Percentiles rank a stretch among this genome's conserved stretches.
These are phyloP conservation scores for Ondatra zibethicus DNA, from an alignment of 2,113 vertebrate genomes.

Conservation along the genomic window DNA sequence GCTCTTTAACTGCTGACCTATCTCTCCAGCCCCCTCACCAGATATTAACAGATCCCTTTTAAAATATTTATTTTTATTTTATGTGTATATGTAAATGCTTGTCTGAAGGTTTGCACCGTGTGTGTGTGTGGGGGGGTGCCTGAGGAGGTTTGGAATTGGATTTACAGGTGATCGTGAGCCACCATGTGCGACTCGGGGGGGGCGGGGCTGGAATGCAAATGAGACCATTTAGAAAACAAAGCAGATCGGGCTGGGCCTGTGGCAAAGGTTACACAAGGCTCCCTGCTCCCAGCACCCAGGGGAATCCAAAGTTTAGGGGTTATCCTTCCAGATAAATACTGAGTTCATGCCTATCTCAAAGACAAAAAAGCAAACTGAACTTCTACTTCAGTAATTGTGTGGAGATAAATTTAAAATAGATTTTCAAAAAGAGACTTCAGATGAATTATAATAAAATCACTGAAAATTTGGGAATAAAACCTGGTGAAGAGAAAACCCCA, in stretches of 20 bases:
- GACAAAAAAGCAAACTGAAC: neutral
- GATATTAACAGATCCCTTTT: neutral
- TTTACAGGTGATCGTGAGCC: neutral
- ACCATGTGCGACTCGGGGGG: neutral
- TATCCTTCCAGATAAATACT: neutral
- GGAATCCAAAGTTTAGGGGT: neutral
- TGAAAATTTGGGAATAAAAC: neutral
- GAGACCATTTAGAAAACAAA: neutral
- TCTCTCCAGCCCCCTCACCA: neutral
- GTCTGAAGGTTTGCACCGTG: neutral
- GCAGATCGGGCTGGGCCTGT: neutral
- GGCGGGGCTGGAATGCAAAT: neutral
- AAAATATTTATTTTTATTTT: neutral
- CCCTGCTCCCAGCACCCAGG: neutral
- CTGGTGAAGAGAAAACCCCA: neutral
- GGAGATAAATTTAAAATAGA: conserved; percentile 31
- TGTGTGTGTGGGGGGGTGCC: neutral
- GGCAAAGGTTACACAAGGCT: neutral
- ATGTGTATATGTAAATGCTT: neutral
- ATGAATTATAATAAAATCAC: conserved; percentile 38
- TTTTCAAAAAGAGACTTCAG: conserved; percentile 54
- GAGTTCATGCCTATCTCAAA: neutral
- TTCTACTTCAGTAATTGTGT: neutral
- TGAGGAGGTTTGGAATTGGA: too few species aligned
- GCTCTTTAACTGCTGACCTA: neutral